Base-by-base conservation (phyloP, 2,113 vertebrate species). In the Barbus barbus region DNA sequence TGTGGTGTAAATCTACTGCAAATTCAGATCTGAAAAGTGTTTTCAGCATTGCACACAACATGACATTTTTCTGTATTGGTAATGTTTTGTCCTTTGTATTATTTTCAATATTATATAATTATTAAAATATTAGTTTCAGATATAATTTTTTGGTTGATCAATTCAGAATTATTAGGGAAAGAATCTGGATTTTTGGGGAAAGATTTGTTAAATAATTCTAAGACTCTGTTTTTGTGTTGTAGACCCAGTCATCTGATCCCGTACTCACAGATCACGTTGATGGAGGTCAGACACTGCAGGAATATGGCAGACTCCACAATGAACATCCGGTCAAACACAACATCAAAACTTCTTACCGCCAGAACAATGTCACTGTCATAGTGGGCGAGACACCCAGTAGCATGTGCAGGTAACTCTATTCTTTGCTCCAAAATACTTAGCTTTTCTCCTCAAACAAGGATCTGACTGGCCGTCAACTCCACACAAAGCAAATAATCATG, bases 371-470 rank as follows among this genome's bases (percentile, higher is more conserved):
- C 67, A 96, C 94, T 7, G 90, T 97, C 89, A 92, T 97, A 78
- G 78, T 97, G 60, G 97, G 97, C 89, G 93, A 94, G 86, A 97
- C 97, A 13, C 97, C 97, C 0, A 91, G 90, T 86, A 90, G 75
- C 77, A 91, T 97, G 63, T 56, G 95, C 90, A 97, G 95, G 97
- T 99, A 91, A 92, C 16, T 28, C 46, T 31, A 14, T 44, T 73
- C 5, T 73, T 6, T 73, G 11, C 69, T 16, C 5, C 38, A 73
- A 12, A 73, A 24, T 28, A 11, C 53, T 16, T 85, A 11, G 20
- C 7, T 12, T n/a, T 74, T 83, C 41, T 46, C 31, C 44, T 14
- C 44, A 36, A n/a, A 38, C 31, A 38, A 65, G 53, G 53, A 60
- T 51, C 41, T 33, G n/a, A 44, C 18, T 58, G 33, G 12, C 61